phyloP scores from a whole-genome alignment of 2,888 invertebrate genomes.

The Rhynchonema sp. region DNA sequence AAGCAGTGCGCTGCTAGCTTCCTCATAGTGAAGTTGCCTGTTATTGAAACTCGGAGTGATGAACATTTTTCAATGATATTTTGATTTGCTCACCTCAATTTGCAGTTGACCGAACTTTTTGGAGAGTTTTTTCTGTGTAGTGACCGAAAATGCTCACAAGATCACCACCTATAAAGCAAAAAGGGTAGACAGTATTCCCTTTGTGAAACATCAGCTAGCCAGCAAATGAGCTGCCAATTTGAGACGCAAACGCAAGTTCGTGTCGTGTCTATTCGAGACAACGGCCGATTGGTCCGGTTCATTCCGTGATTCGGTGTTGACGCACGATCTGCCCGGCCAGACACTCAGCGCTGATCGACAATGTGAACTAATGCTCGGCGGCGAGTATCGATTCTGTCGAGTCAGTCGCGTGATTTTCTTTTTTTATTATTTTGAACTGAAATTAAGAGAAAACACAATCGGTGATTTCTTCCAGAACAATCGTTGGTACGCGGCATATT shows the following conservation, averaged over 20 bases:
- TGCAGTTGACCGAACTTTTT: no score
- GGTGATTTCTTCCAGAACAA: background rate
- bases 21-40: no score
- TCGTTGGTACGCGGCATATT: background rate
- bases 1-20: no score
- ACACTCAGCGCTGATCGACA: background rate
- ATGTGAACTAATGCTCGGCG: background rate
- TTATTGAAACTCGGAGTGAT: background rate
- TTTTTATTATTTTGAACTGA: background rate
- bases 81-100: no score
- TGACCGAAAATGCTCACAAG: no score
- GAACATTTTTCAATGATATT: no score
- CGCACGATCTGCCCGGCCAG: background rate
- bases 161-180: no score
- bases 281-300: background rate
- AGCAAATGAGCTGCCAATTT: no score
- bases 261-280: background rate
- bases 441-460: no score
- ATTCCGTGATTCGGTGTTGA: background rate
- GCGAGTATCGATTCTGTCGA: background rate
- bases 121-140: no score
- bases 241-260: background rate
- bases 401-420: background rate
- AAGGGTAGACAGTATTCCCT: no score
- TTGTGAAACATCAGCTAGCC: no score